A percentile compares a stretch with the other conserved stretches of the same genome.
Evolutionary conservation across 2,113 vertebrate genomes (phyloP).

Genomic region (Ophiodon elongatus): DNA sequence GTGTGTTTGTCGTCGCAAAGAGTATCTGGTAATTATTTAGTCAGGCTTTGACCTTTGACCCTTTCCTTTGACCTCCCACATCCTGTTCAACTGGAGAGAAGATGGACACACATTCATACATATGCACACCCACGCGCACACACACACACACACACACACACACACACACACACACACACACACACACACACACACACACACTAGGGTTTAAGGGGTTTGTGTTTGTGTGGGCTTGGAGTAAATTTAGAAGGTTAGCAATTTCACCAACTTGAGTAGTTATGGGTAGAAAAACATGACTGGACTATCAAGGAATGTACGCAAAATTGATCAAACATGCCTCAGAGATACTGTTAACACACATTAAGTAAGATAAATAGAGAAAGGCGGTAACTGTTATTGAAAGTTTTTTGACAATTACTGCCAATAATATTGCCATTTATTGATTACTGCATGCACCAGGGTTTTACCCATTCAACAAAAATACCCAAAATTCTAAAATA

Average conservation of each 20-base stretch:
- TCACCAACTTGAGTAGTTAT: constrained; percentile 15
- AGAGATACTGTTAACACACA: background rate
- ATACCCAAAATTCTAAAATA: background rate
- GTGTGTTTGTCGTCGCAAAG: constrained; percentile 47
- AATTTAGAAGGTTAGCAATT: constrained; percentile 47
- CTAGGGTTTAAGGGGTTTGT: constrained; percentile 37
- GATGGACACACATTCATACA: constrained; percentile 71
- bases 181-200: constrained; percentile 2
- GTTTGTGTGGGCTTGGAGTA: constrained; percentile 50
- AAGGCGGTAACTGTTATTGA: background rate
- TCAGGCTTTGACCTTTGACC: constrained; percentile 79
- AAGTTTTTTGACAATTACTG: constrained; percentile 26
- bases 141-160: constrained; percentile 3
- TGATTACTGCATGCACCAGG: background rate
- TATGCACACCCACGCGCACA: constrained; percentile 57
- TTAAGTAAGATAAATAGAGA: background rate
- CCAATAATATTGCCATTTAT: constrained; percentile 25
- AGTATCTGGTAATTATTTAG: constrained; percentile 80
- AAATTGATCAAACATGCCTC: constrained; percentile 30
- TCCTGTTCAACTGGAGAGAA: constrained; percentile 73
- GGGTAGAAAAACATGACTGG: constrained; percentile 14
- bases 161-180: constrained; percentile 13
- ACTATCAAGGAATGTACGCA: constrained; percentile 33
- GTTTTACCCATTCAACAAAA: constrained; percentile 18
- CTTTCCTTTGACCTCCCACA: constrained; percentile 76